Base-by-base conservation (phyloP, 2,888 invertebrate genomes). In the Chydorus sphaericus region DNA sequence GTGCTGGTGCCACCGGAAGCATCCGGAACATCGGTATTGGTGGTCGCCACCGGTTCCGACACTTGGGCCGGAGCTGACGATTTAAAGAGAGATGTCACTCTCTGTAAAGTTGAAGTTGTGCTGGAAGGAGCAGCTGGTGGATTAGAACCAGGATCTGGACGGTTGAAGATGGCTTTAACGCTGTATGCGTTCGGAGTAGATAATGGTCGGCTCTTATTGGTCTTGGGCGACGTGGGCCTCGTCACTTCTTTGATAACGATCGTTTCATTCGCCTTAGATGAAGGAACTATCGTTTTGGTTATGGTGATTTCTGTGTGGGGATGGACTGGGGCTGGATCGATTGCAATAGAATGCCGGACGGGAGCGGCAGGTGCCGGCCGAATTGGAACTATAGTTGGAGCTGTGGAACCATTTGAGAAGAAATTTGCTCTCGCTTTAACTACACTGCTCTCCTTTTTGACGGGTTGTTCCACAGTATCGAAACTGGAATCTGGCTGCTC, bases 191-290 rank as follows among this genome's bases (percentile, higher is more conserved):
- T 62, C 26, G 72, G 65, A 51, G 68, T 65, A 53, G 78, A 78
- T 10, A 77, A 16, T 2, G 57, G 57, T 11, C 57, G 52, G 77
- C 78, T 64, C 77, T 67, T 64, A n/a, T n/a, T n/a, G n/a, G n/a
- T n/a, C 11, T 29, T 16, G 4, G 48, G 30, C 7, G 29, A 23
- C 7, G 30, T 36, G 6, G 62, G 65, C 1, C 66, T 51, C 14
- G 37, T 56, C 51, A 55, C 52, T 7, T 39, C 54, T 10, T 30
- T 14, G 3, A 57, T 28, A 0, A 82, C 81, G 2, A 74, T 65
- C 0, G 72, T 26, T 14, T 54, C 36, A 20, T 29, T 29, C 18
- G 31, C 28, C 6, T 20, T 28, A n/a, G 37, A 31, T 3, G 28
- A 23, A 7, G 54, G 54, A 14, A 44, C 54, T 11, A 54, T 48